Percentiles rank a stretch among this genome's conserved stretches.
Conservation (phyloP, 2,888 invertebrate genomes). For the Tuberolachnus salignus region DNA sequence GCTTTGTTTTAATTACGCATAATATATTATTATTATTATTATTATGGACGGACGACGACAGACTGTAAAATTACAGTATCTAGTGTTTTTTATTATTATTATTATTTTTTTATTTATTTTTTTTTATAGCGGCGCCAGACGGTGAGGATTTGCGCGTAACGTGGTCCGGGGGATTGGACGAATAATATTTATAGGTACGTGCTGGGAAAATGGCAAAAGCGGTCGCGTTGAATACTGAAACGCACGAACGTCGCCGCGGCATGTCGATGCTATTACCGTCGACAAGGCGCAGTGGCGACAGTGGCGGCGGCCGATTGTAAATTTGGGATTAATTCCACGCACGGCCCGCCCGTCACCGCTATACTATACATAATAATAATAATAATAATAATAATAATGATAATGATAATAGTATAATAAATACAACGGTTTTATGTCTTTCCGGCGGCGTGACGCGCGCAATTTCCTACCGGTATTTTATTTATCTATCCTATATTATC, state of each 20-base stretch:
- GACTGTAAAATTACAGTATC: too few relatives aligned
- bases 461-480: constrained; percentile 1
- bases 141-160: neutral
- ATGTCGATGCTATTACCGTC: neutral
- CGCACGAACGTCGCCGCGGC: neutral
- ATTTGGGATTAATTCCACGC: constrained; percentile 38
- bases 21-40: neutral
- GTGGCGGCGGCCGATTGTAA: constrained; percentile 19
- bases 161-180: neutral
- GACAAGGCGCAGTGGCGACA: neutral
- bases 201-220: neutral
- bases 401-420: constrained; percentile 17
- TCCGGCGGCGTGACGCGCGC: neutral
- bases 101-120: too few relatives aligned
- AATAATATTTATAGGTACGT: too few relatives aligned
- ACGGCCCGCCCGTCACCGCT: neutral
- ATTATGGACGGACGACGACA: neutral
- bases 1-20: neutral
- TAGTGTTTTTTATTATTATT: too few relatives aligned
- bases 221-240: constrained; percentile 16
- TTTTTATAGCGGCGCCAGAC: too few relatives aligned
- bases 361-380: too few relatives aligned
- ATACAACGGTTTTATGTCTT: constrained; percentile 27
- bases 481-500: too few relatives aligned
- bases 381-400: too few relatives aligned